Evolutionary conservation across 30 jellyfish, hydroid and myxozoan species (phyloP).

Genomic region (Aurelia sp.): DNA sequence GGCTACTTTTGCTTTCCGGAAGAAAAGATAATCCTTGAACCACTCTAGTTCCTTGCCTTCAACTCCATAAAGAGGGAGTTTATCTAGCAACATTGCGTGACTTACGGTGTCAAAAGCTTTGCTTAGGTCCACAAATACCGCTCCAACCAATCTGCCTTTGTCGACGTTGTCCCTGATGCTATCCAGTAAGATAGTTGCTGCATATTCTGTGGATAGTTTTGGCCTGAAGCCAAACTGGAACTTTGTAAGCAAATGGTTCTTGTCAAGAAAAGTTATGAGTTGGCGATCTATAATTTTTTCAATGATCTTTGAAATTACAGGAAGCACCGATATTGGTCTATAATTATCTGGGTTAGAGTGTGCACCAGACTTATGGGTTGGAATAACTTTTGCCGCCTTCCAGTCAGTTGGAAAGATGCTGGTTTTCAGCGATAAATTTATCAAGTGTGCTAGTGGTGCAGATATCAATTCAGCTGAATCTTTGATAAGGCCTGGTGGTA

Average conservation of each 20-base stretch:
- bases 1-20: conserved; percentile 14
- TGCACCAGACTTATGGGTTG: conserved; percentile 5
- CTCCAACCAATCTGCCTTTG: conserved; percentile 47
- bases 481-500: no score
- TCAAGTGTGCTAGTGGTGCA: no score
- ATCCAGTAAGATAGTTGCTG: conserved; percentile 50
- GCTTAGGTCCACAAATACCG: conserved; percentile 35
- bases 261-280: not conserved
- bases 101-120: not conserved
- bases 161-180: conserved; percentile 43
- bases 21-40: conserved; percentile 53
- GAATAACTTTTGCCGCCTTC: not conserved
- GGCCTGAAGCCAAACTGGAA: conserved; percentile 55
- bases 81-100: conserved; percentile 43
- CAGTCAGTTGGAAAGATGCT: not conserved
- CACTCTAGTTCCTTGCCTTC: conserved; percentile 55
- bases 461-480: no score
- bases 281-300: no score
- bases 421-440: not conserved
- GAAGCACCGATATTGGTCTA: conserved; percentile 10
- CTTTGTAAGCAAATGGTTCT: conserved; percentile 45
- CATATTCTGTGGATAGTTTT: conserved; percentile 26
- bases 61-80: conserved; percentile 51
- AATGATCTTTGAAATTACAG: no score
- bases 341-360: not conserved